A percentile compares a stretch with the other conserved stretches of the same genome.
Evolutionary conservation across 2,797 vertebrate species (phyloP).

Genomic region (Brotula barbata): DNA sequence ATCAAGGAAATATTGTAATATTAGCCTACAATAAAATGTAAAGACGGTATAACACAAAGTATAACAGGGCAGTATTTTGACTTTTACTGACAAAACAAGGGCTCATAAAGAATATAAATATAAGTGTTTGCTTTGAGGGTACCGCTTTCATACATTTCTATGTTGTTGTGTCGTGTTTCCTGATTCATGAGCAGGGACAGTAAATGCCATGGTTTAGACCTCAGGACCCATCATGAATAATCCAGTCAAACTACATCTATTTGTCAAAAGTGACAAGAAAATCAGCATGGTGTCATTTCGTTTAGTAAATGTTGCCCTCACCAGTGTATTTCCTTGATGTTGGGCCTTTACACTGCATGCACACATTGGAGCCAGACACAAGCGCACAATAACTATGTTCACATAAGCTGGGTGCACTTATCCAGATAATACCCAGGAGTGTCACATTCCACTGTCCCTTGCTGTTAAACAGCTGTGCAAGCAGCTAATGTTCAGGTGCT

Average conservation of each 20-base stretch:
- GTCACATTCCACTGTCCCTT: constrained; percentile 69
- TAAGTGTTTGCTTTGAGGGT: neutral
- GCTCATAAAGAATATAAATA: neutral
- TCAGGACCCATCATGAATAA: neutral
- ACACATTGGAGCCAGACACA: neutral
- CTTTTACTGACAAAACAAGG: neutral
- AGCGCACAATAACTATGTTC: constrained; percentile 45
- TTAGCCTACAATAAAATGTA: neutral
- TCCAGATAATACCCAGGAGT: constrained; percentile 56
- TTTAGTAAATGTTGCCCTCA: constrained; percentile 1
- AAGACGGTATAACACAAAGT: no score
- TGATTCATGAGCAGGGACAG: neutral
- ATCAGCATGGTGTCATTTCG: constrained; percentile 2
- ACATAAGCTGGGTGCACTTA: constrained; percentile 40
- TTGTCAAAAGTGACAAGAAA: constrained; percentile 14
- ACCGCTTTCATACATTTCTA: neutral
- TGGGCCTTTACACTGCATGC: constrained; percentile 28
- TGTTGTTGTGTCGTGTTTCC: neutral
- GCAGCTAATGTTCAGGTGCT: constrained; percentile 75
- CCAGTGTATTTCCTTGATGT: constrained; percentile 9
- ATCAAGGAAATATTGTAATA: neutral
- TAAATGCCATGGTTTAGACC: neutral
- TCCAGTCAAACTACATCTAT: constrained; percentile 3
- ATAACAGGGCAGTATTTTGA: neutral
- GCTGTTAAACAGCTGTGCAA: constrained; percentile 75